Evolutionary conservation across 1,140 invertebrate species (phyloP), one percentile per base, ranked within the genome.

Genomic region (Drosophila nebulosa): DNA sequence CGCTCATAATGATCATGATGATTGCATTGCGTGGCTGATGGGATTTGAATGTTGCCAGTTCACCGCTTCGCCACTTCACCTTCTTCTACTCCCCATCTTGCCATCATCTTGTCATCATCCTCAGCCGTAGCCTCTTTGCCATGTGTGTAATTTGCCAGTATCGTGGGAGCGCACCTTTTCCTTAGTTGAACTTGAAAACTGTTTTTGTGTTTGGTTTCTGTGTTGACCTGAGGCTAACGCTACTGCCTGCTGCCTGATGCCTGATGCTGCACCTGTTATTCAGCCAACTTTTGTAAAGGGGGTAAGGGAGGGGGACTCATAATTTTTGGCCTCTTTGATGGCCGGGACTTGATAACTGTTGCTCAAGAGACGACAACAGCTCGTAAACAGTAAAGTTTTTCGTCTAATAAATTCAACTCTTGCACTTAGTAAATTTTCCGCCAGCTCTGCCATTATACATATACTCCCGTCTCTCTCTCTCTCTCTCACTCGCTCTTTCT

Each of bases 1-100:
- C 83, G 83, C 72, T 86, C 83, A 88, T 86, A 86, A 86, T 86
- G 83, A 86, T 86, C 78, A 86, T 88, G 83, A 88, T 88, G 84
- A 86, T 86, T 86, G 83, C 83, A 88, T 88, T 74, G 83, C 84
- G 83, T 88, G 83, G 83, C 74, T 86, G 83, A 86, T 86, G 83
- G 83, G 78, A 86, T 88, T 86, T 86, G 78, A 86, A 86, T 86
- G 83, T 88, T 72, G 73, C 61, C 64, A 58, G 50, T 32, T 46
- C 39, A 46, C 39, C 16, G 16, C 61, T 30, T 18, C 32, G 2
- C 51, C 22, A 21, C 53, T 16, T 24, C n/a, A n/a, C 7, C 24
- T 10, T 16, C 68, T 78, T 22, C 73, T 32, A 55, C 46, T 55
- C 26, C 55, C 9, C 53, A 32, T 64, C n/a, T n/a, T 32, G 30